Evolutionary conservation across 1,140 invertebrate genomes (phyloP), one percentile per base, ranked within the genome.

Genomic region (Drosophila bocqueti): DNA sequence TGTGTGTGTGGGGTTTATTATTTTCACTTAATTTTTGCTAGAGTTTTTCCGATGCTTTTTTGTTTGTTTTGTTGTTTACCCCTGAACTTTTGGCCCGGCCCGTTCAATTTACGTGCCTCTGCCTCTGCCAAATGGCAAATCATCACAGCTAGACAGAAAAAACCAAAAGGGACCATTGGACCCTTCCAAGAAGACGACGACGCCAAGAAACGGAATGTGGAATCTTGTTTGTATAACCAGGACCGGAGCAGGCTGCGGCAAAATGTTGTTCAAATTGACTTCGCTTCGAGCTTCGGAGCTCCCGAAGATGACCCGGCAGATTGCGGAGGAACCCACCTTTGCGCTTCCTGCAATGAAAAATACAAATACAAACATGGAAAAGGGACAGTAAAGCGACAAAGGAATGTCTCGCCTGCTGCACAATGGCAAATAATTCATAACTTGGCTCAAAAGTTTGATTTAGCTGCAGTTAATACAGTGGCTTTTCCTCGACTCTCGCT

Each of bases 381-480:
- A 57, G 45, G 49, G 40, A 82, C 64, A 16, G 29, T 24, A 5
- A 9, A 43, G 54, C 72, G 78, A 74, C 78, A 84, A 84, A 85
- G 81, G 80, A 85, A 82, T 76, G 79, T 85, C 85, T 86, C 83
- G 75, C 82, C 63, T 81, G 78, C 83, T 86, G 83, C 76, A 83
- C 85, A 90, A 87, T 83, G 81, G 68, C 85, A 89, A 89, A 89
- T 89, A 89, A 89, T 89, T 90, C 85, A 89, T 89, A 89, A 84
- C 84, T 89, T 79, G 84, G 84, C 78, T 89, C 75, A 65, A 81
- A 89, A 90, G 63, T 89, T 89, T 89, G 85, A 89, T 89, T 90
- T 90, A 89, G 85, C 78, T 84, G 84, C 84, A 90, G 85, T 89
- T 89, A 89, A 87, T 87, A 87, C 81, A 89, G 64, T 89, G 58